These are phyloP conservation scores for Tenebrosternarchus preto DNA, from an alignment of 2,113 vertebrate species.

Conservation along the genomic window DNA sequence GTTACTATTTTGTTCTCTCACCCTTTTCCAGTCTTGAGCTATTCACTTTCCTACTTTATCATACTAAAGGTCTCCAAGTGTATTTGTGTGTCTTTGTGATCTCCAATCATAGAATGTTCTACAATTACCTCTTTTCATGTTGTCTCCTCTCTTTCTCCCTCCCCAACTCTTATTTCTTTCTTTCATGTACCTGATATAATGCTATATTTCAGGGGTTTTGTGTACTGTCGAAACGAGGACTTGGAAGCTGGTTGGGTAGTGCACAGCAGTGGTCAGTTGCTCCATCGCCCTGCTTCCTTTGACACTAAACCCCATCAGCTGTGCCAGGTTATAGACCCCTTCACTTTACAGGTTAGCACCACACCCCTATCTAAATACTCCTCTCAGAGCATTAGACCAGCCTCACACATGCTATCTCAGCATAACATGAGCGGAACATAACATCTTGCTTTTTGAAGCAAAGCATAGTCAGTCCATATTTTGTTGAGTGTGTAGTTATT, in stretches of 20 bases:
- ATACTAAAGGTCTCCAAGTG: too few relatives aligned
- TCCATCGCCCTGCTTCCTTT: constrained; percentile 92
- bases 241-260: constrained; percentile 94
- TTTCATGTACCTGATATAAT: background rate
- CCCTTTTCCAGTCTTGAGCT: too few relatives aligned
- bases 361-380: background rate
- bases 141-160: background rate
- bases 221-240: constrained; percentile 96
- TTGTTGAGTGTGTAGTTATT: background rate
- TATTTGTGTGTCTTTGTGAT: too few relatives aligned
- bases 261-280: constrained; percentile 82
- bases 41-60: too few relatives aligned
- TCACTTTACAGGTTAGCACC: constrained; percentile 89
- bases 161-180: background rate
- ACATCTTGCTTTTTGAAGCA: too few relatives aligned
- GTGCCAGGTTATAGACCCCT: constrained; percentile 94
- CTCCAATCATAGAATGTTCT: too few relatives aligned
- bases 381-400: background rate
- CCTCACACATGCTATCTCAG: background rate
- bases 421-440: too few relatives aligned
- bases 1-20: too few relatives aligned
- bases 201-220: constrained; percentile 84
- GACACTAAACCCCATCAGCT: constrained; percentile 96
- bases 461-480: background rate
- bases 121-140: background rate